These are phyloP conservation scores for Eutolmus rufibarbis DNA, from an alignment of 2,888 invertebrate genomes.

Conservation along the genomic window DNA sequence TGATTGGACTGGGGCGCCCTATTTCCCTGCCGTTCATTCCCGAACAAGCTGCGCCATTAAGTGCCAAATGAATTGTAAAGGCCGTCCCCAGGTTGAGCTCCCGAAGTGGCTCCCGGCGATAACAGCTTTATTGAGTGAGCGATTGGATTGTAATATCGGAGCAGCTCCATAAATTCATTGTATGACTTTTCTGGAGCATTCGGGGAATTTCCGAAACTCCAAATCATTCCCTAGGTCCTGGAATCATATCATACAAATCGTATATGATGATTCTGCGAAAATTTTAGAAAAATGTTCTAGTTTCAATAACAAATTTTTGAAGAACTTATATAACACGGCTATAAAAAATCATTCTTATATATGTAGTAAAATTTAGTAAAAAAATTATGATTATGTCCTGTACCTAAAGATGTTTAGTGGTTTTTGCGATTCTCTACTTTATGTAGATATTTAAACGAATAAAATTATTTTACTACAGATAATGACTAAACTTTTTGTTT, in stretches of 20 bases:
- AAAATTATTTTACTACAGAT: too few relatives aligned
- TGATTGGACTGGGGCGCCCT: neutral
- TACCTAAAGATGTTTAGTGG: too few relatives aligned
- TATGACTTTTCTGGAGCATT: neutral
- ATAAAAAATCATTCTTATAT: too few relatives aligned
- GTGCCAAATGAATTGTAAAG: conserved; percentile 16
- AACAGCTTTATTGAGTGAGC: conserved; percentile 11
- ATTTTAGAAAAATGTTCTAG: neutral
- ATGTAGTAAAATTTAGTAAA: too few relatives aligned
- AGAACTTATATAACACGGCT: too few relatives aligned
- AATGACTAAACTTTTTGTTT: too few relatives aligned
- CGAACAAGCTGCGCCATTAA: conserved; percentile 14
- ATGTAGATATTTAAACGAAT: too few relatives aligned
- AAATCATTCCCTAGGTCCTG: neutral
- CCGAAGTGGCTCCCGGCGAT: neutral
- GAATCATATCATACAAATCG: neutral
- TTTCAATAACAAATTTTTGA: neutral
- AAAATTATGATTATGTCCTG: too few relatives aligned
- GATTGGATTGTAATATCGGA: neutral
- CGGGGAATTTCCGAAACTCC: neutral
- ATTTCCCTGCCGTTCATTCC: neutral
- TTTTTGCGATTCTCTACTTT: too few relatives aligned
- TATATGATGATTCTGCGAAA: neutral
- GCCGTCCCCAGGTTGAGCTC: neutral
- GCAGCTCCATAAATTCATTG: neutral